Base-by-base conservation (phyloP, 2,113 vertebrate genomes). In the Herpetotheres cachinnans region DNA sequence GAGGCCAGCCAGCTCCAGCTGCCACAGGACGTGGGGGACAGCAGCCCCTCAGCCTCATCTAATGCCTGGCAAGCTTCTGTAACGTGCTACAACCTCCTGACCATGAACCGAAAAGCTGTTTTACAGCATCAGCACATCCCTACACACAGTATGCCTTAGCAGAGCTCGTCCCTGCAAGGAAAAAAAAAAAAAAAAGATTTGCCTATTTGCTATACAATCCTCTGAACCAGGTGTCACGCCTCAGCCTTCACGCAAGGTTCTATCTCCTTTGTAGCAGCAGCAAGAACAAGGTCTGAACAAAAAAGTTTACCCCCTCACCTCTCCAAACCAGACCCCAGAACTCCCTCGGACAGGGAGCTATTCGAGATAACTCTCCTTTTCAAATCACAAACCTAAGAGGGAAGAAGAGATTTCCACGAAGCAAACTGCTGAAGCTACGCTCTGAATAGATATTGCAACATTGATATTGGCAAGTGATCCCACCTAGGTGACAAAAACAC, bases 1-100 rank as follows among this genome's bases (percentile, higher is more conserved):
- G 13, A 69, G 18, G 14, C 34, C 30, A 76, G 63, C 19, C 70
- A 63, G 38, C 6, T 13, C 13, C 27, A 65, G 13, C 4, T 70
- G 29, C 29, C 70, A 32, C 0, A 0, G 49, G 20, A 65, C 21
- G 13, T 11, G 20, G 9, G 52, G 5, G 73, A 4, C 16, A 56
- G 13, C 29, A 82, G 54, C 26, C 6, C 22, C 29, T 34, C 32
- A 10, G 42, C 52, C 67, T 58, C 47, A 59, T 22, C 36, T 34
- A 61, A 46, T 2, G 4, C 7, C 32, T 47, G 19, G 19, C 19
- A 67, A 80, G 16, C 26, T 30, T 49, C 72, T 77, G 14, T 54
- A 55, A 72, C 7, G 6, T n/a, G 25, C 63, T 63, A 26, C 25
- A 59, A 52, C 11, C 27, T 67, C 62, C 29, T 69, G 19, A 50